phyloP scores from a whole-genome alignment of 2,113 vertebrate species.

The crab-eating macaque (Macaca fascicularis) region T2T-MFA8v1.1 NC_088375.1:196311001-196311500 shows the following conservation, averaged over 20 bases:
- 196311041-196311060: slow-evolving; percentile 41
- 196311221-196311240: neutral
- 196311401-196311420: neutral
- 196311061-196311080: slow-evolving; percentile 54
- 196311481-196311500: no score
- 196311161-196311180: neutral
- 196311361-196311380: neutral
- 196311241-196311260: neutral
- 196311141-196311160: neutral
- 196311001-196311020: neutral
- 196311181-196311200: neutral
- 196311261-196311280: neutral
- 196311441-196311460: neutral
- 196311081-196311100: neutral
- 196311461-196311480: neutral
- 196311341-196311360: neutral
- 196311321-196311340: neutral
- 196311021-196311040: slow-evolving; percentile 26
- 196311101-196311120: neutral
- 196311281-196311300: neutral
- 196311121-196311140: neutral
- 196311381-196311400: neutral
- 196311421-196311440: neutral
- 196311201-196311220: neutral
- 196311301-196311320: neutral